Percentiles rank a stretch among this genome's conserved stretches.
These are phyloP conservation scores for Drosophila mettleri DNA, from an alignment of 2,888 invertebrate genomes.

Conservation along the genomic window DNA sequence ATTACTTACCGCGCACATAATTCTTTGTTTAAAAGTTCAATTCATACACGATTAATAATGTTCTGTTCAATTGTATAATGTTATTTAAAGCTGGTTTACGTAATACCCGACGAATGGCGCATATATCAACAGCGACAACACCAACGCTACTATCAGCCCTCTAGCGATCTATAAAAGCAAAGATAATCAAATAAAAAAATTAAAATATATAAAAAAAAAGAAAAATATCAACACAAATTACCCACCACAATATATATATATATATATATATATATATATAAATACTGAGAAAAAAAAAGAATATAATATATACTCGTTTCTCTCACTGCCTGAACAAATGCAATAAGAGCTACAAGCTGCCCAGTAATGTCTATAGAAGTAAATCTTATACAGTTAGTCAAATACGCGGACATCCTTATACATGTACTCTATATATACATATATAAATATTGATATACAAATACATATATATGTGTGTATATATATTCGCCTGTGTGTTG, in stretches of 20 bases:
- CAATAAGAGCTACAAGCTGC: conserved; percentile 34
- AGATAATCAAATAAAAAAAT: neutral
- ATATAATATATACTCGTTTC: conserved; percentile 12
- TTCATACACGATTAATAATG: conserved; percentile 50
- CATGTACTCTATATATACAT: conserved; percentile 49
- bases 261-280: conserved; percentile 9
- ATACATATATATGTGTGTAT: conserved; percentile 29
- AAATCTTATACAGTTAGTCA: conserved; percentile 34
- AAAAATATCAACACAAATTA: conserved; percentile 35
- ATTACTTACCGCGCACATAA: conserved; percentile 36
- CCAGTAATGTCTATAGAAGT: conserved; percentile 20
- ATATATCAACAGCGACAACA: conserved; percentile 85
- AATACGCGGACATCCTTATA: conserved; percentile 47
- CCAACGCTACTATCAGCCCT: conserved; percentile 85
- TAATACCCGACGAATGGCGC: conserved; percentile 85
- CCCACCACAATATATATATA: conserved; percentile 47
- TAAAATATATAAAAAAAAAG: neutral
- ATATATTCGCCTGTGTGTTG: conserved; percentile 42
- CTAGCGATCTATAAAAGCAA: conserved; percentile 83
- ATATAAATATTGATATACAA: conserved; percentile 25
- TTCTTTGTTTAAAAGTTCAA: conserved; percentile 17
- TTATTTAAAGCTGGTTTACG: conserved; percentile 85
- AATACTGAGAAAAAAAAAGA: conserved; percentile 4
- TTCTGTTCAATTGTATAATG: conserved; percentile 62
- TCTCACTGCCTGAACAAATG: conserved; percentile 46